These are phyloP conservation scores for Sebastes steindachneri DNA, from an alignment of 2,797 vertebrate genomes.

Conservation along the genomic window DNA sequence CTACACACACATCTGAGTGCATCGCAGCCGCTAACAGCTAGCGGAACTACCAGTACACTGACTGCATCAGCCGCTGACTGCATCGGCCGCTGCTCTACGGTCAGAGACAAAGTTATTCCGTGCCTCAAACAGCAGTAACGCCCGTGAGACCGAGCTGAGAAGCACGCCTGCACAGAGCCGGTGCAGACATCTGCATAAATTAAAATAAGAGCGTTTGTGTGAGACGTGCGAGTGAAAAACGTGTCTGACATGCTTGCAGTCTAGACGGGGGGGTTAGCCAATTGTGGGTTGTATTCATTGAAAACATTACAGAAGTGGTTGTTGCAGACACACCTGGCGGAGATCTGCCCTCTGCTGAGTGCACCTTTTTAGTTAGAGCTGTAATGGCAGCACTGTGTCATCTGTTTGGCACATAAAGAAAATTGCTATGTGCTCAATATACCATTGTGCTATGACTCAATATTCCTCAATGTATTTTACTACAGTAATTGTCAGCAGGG, in stretches of 20 bases:
- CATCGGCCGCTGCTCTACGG: too few relatives aligned
- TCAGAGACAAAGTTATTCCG: not conserved
- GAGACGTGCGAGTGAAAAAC: not conserved
- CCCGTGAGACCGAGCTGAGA: not conserved
- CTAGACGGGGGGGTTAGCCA: not conserved
- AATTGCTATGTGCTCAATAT: constrained; percentile 18
- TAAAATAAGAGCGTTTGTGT: not conserved
- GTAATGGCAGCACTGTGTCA: constrained; percentile 15
- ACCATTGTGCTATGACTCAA: constrained; percentile 2
- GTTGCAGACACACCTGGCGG: not conserved
- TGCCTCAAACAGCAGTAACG: not conserved
- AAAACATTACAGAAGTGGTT: not conserved
- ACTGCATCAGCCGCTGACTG: too few relatives aligned
- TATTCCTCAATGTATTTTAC: constrained; percentile 2
- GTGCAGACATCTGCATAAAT: not conserved
- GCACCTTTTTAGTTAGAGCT: not conserved
- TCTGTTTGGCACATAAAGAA: constrained; percentile 24
- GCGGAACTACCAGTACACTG: too few relatives aligned
- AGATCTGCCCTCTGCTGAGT: not conserved
- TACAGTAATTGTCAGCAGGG: not conserved
- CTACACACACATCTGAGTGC: not conserved
- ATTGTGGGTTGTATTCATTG: not conserved
- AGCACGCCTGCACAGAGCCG: not conserved
- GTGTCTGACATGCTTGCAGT: not conserved
- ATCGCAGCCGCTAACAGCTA: not conserved